These are phyloP conservation scores for Charina bottae DNA, from an alignment of 2,113 vertebrate genomes.

Conservation along the genomic window DNA sequence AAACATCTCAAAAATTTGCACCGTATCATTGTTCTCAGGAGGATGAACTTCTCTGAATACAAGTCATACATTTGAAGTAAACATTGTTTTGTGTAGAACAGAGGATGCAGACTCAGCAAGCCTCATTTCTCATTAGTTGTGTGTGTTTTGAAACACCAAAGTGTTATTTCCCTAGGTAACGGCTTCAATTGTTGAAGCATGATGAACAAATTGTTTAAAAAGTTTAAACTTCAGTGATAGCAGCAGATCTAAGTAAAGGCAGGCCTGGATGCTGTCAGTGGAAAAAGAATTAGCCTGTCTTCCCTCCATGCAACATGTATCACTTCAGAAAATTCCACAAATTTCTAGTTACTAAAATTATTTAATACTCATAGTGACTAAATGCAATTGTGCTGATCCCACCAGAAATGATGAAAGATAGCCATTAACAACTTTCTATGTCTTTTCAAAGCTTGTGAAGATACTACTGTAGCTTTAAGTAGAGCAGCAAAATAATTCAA, in stretches of 20 bases:
- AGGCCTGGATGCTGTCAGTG: neutral
- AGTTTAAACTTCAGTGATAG: neutral
- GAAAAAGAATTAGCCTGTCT: neutral
- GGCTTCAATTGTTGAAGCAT: neutral
- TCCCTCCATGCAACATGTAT: neutral
- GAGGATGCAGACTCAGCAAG: neutral
- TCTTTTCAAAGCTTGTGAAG: neutral
- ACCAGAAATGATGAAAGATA: neutral
- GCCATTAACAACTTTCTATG: neutral
- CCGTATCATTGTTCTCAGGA: neutral
- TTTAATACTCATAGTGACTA: neutral
- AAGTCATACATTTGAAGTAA: neutral
- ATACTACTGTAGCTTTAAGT: too few species aligned
- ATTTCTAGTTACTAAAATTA: neutral
- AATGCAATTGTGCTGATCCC: neutral
- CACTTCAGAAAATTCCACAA: neutral
- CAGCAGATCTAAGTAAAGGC: neutral
- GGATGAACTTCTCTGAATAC: neutral
- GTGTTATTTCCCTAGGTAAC: neutral
- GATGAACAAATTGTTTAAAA: neutral
- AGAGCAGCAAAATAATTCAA: neutral
- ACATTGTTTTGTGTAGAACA: neutral
- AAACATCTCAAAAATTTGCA: neutral
- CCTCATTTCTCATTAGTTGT: neutral
- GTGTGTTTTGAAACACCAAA: neutral